Evolutionary conservation across 2,797 vertebrate genomes (phyloP).

Genomic region (Sparidentex hasta): DNA sequence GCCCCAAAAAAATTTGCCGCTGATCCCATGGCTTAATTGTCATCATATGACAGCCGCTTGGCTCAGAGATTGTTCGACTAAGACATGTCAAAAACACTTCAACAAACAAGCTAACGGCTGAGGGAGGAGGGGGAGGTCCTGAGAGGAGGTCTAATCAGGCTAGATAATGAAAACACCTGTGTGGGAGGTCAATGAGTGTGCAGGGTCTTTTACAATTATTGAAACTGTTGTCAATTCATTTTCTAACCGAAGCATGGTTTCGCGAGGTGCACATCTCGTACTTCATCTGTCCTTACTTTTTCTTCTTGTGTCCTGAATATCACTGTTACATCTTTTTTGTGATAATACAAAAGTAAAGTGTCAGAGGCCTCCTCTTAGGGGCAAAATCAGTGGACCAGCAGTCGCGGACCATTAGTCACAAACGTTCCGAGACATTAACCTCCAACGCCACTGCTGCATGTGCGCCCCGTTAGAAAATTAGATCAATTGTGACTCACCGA

Average conservation of each 20-base stretch:
- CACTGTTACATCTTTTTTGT: too few relatives aligned
- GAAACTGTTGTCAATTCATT: background rate
- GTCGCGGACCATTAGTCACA: slow-evolving; percentile 56
- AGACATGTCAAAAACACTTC: background rate
- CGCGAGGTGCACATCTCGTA: background rate
- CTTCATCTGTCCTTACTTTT: background rate
- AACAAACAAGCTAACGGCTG: background rate
- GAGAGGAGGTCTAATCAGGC: background rate
- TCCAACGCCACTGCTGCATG: slow-evolving; percentile 43
- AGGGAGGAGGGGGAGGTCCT: background rate
- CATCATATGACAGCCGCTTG: too few relatives aligned
- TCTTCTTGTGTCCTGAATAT: background rate
- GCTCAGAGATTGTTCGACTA: background rate
- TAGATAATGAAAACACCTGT: background rate
- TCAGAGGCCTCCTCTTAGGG: slow-evolving; percentile 9
- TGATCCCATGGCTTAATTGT: too few relatives aligned
- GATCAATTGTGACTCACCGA: slow-evolving; percentile 40
- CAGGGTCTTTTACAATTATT: background rate
- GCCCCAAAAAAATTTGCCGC: too few relatives aligned
- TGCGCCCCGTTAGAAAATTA: slow-evolving; percentile 32
- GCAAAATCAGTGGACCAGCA: slow-evolving; percentile 25
- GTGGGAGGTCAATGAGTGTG: background rate
- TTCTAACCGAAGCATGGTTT: background rate
- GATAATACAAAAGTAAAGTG: slow-evolving; percentile 8
- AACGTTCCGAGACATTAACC: slow-evolving; percentile 56